Evolutionary conservation across 1,140 invertebrate genomes (phyloP).

Genomic region (Agrilus planipennis): DNA sequence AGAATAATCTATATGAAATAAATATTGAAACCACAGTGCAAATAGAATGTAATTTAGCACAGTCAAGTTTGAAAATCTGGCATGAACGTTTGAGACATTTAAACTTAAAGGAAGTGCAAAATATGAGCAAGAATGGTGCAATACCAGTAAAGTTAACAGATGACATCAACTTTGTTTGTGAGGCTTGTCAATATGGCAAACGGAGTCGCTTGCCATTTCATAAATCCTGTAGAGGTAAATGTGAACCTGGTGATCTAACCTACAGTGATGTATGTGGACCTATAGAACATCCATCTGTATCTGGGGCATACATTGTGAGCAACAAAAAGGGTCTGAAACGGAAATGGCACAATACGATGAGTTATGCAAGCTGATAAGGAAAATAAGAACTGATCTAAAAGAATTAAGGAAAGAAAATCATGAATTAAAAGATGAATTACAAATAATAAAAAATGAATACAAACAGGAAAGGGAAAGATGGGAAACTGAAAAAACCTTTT

Average conservation of each 20-base stretch:
- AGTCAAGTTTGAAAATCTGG: constrained; percentile 24
- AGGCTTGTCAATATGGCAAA: constrained; percentile 32
- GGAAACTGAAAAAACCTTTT: too few relatives aligned
- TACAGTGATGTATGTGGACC: constrained; percentile 36
- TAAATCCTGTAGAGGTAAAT: constrained; percentile 15
- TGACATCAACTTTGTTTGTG: constrained; percentile 28
- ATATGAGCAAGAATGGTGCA: constrained; percentile 22
- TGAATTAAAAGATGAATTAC: too few relatives aligned
- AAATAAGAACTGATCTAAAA: too few relatives aligned
- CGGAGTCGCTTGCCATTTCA: constrained; percentile 26
- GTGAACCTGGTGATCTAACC: constrained; percentile 30
- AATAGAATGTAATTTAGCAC: constrained; percentile 1
- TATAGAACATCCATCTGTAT: constrained; percentile 27
- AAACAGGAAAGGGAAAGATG: too few relatives aligned
- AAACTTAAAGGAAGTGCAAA: constrained; percentile 29
- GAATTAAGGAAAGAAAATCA: too few relatives aligned
- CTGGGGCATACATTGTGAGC: constrained; percentile 21
- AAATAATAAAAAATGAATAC: too few relatives aligned
- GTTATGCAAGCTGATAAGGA: too few relatives aligned
- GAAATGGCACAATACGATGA: too few relatives aligned
- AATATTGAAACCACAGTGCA: too few relatives aligned
- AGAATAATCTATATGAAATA: too few relatives aligned
- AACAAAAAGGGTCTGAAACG: too few relatives aligned
- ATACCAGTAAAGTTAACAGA: constrained; percentile 11
- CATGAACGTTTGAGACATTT: constrained; percentile 33